Evolutionary conservation across 2,113 vertebrate species (phyloP), one percentile per base, ranked within the genome.

Genomic region (Puntigrus tetrazona): DNA sequence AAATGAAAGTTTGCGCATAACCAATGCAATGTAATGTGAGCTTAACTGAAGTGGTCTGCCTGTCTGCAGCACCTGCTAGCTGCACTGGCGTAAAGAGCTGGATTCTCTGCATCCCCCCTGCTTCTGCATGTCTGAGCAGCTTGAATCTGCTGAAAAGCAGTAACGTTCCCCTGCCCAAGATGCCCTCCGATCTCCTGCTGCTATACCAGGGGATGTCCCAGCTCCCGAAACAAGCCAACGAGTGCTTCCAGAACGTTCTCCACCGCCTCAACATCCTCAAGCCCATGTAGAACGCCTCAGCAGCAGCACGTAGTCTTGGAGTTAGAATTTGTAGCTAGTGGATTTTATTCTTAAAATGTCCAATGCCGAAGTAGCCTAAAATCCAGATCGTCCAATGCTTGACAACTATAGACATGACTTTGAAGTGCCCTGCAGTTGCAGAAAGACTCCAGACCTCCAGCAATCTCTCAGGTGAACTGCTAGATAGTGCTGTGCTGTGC

Each of bases 211-310:
- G 86, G 61, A 79, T 90, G 65, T 85, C 45, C 41, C 91, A 90
- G 84, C 65, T 92, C 7, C 50, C 86, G 45, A 72, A 89, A 65
- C 88, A 84, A 43, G 90, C 88, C 0, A 89, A 43, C 0, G 89
- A 86, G 25, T 81, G 47, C 89, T 93, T 85, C 89, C 78, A 13
- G 55, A 89, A 84, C 72, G 9, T 91, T 20, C 1, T 67, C 80
- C 59, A 81, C 38, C 34, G 55, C 86, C 65, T 93, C 82, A 83
- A 81, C n/a, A 6, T 82, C 84, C 87, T 90, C 61, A 78, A 69
- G 78, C 86, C 88, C 88, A 81, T 87, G 90, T 91, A 94, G 87
- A 92, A 94, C 94, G 94, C 88, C 93, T 93, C 92, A 89, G 80
- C 83, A 87, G 80, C 82, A 65, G 82, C 89, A 86, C 65, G 43